Evolutionary conservation across 2,113 vertebrate genomes (phyloP).

Genomic region (Phalacrocorax pelagicus): DNA sequence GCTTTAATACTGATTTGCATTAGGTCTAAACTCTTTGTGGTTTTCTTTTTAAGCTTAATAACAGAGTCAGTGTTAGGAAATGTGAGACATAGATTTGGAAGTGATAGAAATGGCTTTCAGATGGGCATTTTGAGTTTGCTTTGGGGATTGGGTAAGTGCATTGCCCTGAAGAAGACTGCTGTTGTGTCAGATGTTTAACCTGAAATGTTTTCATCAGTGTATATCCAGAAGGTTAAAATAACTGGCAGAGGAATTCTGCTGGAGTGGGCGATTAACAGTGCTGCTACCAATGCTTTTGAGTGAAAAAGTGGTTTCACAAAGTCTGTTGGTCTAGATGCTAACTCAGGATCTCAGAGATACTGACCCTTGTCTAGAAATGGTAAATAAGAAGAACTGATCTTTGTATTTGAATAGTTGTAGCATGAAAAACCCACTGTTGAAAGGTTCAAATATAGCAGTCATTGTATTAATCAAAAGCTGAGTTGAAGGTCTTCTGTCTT

Average conservation of each 20-base stretch:
- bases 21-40: background rate
- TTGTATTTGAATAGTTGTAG: background rate
- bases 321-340: background rate
- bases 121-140: background rate
- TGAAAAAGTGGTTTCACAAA: background rate
- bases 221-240: background rate
- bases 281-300: background rate
- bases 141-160: background rate
- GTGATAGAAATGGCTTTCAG: background rate
- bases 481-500: background rate
- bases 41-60: background rate
- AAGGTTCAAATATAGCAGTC: background rate
- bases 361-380: background rate
- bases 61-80: background rate
- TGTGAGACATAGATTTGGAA: background rate
- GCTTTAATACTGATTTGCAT: background rate
- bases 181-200: background rate
- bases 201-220: background rate
- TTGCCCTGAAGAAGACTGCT: background rate
- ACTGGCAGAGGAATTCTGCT: background rate
- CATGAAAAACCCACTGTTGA: background rate
- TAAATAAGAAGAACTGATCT: background rate
- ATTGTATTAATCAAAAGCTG: background rate
- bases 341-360: background rate
- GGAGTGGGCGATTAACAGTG: background rate